Percentiles rank a stretch among this genome's conserved stretches.
Conservation (phyloP, 2,113 vertebrate species). For the Aegithalos caudatus region DNA sequence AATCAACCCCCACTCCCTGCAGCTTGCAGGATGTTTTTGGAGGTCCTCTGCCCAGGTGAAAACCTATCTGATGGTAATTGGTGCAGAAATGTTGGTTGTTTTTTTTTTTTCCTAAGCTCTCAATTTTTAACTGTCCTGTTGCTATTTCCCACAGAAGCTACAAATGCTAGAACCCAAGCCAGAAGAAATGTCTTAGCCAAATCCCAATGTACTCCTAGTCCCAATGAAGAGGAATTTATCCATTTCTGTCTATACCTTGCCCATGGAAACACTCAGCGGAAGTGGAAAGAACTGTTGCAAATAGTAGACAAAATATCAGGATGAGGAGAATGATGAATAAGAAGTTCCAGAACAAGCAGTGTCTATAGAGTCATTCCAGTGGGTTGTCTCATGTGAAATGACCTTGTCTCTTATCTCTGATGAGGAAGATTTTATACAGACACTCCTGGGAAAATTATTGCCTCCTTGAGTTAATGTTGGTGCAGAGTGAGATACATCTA, state of each 20-base stretch:
- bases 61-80: neutral
- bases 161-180: neutral
- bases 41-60: neutral
- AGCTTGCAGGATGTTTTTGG: neutral
- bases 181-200: neutral
- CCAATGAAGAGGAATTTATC: neutral
- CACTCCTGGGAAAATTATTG: neutral
- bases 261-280: neutral
- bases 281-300: neutral
- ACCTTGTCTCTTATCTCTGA: neutral
- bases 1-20: neutral
- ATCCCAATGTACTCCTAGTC: neutral
- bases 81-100: neutral
- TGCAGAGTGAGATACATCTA: neutral
- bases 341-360: neutral
- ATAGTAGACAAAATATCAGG: neutral
- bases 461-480: neutral
- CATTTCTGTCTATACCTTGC: neutral
- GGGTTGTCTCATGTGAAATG: neutral
- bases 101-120: neutral
- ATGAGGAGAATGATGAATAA: neutral
- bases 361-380: neutral
- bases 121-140: neutral
- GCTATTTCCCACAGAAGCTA: neutral
- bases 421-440: neutral